These are phyloP conservation scores for Paracentrotus lividus DNA, from an alignment of 53 echinoderm and acorn worm genomes.

Conservation along the genomic window DNA sequence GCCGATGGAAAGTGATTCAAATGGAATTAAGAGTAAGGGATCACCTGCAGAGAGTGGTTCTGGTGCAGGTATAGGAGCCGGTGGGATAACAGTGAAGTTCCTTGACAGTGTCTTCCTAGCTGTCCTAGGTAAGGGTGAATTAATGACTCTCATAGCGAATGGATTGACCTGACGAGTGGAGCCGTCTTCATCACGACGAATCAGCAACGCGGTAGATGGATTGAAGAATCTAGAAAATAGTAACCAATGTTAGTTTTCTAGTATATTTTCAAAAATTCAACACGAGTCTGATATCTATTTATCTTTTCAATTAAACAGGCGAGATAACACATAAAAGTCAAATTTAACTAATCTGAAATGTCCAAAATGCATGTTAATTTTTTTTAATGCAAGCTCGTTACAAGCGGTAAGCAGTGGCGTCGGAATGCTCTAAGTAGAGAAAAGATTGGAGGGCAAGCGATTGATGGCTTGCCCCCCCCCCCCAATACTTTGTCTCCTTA, in stretches of 20 bases:
- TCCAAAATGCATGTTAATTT: too few relatives aligned
- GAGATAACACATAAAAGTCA: too few relatives aligned
- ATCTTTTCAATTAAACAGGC: too few relatives aligned
- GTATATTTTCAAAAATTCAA: background rate
- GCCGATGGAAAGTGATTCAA: background rate
- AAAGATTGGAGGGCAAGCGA: too few relatives aligned
- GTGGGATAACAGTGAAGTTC: slow-evolving; percentile 54
- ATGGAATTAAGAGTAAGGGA: background rate
- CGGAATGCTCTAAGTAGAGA: too few relatives aligned
- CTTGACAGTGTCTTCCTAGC: slow-evolving; percentile 41
- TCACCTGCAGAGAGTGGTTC: slow-evolving; percentile 45
- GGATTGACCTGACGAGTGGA: slow-evolving; percentile 16
- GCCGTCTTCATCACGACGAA: slow-evolving; percentile 29
- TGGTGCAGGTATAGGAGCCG: slow-evolving; percentile 42
- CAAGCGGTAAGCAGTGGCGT: too few relatives aligned
- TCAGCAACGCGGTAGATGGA: slow-evolving; percentile 56
- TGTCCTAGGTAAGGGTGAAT: slow-evolving; percentile 38
- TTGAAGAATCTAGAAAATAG: slow-evolving; percentile 57
- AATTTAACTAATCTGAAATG: too few relatives aligned
- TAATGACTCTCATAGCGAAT: slow-evolving; percentile 56
- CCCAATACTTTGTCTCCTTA: too few relatives aligned
- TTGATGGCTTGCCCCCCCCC: too few relatives aligned
- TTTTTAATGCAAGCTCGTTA: too few relatives aligned
- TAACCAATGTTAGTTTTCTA: background rate
- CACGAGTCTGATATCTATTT: background rate